Evolutionary conservation across 2,113 vertebrate species (phyloP), one percentile per base, ranked within the genome.

Genomic region (Hystrix cristata): DNA sequence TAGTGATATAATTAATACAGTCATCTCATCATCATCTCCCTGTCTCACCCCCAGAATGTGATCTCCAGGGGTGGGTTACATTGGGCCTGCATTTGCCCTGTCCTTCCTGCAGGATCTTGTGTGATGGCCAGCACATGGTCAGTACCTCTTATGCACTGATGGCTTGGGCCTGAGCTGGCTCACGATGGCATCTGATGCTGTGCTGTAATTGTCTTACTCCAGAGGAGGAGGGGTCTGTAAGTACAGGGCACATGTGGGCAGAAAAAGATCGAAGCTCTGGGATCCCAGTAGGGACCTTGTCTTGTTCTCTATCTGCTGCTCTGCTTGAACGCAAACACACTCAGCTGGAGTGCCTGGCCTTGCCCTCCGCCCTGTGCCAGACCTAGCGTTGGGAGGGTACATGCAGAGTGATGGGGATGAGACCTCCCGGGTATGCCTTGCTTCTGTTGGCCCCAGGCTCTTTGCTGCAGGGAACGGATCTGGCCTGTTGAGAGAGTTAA

Each of bases 141-240:
- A 34, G 1, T 48, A 18, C 60, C 53, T 38, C 3, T 16, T 53
- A 2, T 6, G 25, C 21, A 62, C 53, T 8, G 12, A 1, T 43
- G 27, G 25, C 34, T 19, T 65, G 27, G 2, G 11, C 53, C 53
- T 48, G 16, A 27, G 72, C 18, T 21, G 5, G 72, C 25, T 7
- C 57, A 18, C 9, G 5, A 21, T 21, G 12, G n/a, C 25, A 1
- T n/a, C 31, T 55, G 29, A 43, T 18, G 0, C 19, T n/a, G 21
- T 80, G 34, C 34, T 8, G 11, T 51, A 6, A 67, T 43, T 3
- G 7, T 43, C 57, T 76, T 46, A 46, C 11, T 57, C 59, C 46
- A 43, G 78, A 85, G 38, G 5, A 21, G 15, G n/a, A 0, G 38
- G 34, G 55, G 27, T 89, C 31, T 93, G 21, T 23, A 0, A 27